Percentiles rank a stretch among this genome's conserved stretches.
Evolutionary conservation across 2,888 invertebrate species (phyloP).

Genomic region (Calameuta filiformis): DNA sequence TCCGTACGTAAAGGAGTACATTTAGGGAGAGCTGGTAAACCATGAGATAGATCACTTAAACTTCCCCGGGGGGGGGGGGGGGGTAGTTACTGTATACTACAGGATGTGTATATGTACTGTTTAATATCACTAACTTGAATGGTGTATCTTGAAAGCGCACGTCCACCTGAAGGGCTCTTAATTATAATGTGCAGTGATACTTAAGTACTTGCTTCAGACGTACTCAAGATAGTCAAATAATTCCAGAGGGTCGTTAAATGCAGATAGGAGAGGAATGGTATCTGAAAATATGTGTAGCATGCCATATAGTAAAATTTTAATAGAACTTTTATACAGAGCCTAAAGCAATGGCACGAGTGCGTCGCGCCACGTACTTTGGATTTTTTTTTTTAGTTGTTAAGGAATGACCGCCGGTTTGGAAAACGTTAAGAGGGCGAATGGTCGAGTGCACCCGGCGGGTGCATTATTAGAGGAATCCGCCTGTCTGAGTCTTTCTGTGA

Average conservation of each 20-base stretch:
- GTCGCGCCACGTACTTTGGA: conserved; percentile 13
- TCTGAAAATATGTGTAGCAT: background rate
- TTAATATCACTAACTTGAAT: background rate
- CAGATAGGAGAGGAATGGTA: background rate
- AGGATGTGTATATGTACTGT: background rate
- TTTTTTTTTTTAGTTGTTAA: conserved; percentile 27
- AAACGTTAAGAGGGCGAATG: conserved; percentile 45
- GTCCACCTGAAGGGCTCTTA: background rate
- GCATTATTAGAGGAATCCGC: conserved; percentile 60
- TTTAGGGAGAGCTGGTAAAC: background rate
- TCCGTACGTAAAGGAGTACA: background rate
- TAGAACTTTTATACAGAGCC: background rate
- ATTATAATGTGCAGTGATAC: background rate
- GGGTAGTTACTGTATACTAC: background rate
- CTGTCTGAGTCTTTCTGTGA: conserved; percentile 60
- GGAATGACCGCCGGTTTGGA: conserved; percentile 13
- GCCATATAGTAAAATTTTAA: background rate
- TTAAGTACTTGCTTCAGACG: background rate
- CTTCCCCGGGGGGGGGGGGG: background rate
- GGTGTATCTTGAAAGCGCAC: background rate
- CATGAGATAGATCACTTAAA: background rate
- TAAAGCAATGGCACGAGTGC: conserved; percentile 1
- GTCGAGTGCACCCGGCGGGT: conserved; percentile 45
- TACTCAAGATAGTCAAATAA: background rate
- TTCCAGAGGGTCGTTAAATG: background rate